Base-by-base conservation (phyloP, 37 sponge, comb jelly and placozoan genomes). In the Beroe forskalii region DNA sequence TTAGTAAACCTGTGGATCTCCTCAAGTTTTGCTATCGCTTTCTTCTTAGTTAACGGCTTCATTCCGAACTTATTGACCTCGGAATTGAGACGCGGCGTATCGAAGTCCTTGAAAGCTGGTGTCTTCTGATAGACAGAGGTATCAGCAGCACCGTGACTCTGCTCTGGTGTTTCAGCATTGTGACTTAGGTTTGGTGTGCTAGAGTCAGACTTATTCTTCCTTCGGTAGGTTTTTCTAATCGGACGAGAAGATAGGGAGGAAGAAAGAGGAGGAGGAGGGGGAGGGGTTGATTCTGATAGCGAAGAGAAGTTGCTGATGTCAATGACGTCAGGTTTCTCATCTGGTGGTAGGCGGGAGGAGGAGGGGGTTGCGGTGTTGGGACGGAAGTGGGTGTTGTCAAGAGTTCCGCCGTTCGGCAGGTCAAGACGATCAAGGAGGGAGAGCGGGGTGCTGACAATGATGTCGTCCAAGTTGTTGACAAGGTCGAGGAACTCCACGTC, bases 1-100 rank as follows among this genome's bases (percentile, higher is more conserved):
- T 80, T 80, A 0, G 44, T 41, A 37, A 80, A 80, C 55, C 86
- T 80, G 86, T 80, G 86, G n/a, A 80, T 80, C 55, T 80, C 86
- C 55, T 41, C 55, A 8, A 80, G 40, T 42, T 80, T 80, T 1
- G 86, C 86, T 1, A 80, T 37, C 22, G 86, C 86, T 44, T 38
- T 80, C 27, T 80, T 80, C 35, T 80, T 80, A 3, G 86, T 33
- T 24, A 80, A 48, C 27, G 44, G 86, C 31, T 80, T 80, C 48
- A 80, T 6, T 9, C 86, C 86, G 55, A 28, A 80, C 86, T 80
- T 80, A 19, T 38, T 37, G 0, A 80, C 55, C 55, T 41, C 86
- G 0, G 86, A 32, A 23, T 80, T 80, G 27, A 80, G 40, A 9
- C 35, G 28, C 4, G 86, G 86, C 1, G 86, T 80, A 27, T 80